Percentiles rank a stretch among this genome's conserved stretches.
Evolutionary conservation across 2,113 vertebrate genomes (phyloP).

Genomic region (Trinectes maculatus): DNA sequence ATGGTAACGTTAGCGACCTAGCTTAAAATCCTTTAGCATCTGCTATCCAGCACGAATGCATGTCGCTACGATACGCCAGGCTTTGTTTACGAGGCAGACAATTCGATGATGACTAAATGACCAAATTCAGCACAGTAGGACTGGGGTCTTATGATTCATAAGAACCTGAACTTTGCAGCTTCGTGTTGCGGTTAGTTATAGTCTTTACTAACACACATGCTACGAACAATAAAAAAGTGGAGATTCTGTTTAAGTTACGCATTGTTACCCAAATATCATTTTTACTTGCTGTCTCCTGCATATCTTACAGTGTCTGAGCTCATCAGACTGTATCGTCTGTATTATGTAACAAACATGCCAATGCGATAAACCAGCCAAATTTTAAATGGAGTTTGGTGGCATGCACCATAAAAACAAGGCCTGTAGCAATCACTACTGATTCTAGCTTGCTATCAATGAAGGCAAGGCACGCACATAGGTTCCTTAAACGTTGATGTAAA

Average conservation of each 20-base stretch:
- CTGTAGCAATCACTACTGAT: background rate
- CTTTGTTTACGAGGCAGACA: background rate
- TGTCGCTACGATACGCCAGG: background rate
- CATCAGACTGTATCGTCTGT: background rate
- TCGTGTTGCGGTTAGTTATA: background rate
- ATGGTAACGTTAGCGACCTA: conserved; percentile 57
- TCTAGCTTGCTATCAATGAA: background rate
- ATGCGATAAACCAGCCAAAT: accelerated
- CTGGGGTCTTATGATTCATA: accelerated
- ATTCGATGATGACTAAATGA: background rate
- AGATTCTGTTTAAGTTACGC: background rate
- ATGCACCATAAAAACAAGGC: conserved; percentile 5
- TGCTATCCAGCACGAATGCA: conserved; percentile 20
- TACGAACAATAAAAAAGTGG: conserved; percentile 45
- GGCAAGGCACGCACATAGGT: background rate
- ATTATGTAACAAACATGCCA: background rate
- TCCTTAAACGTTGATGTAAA: background rate
- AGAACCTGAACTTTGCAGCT: background rate
- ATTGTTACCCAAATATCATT: background rate
- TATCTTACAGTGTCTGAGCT: accelerated
- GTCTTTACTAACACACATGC: too few species aligned
- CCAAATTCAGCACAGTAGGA: accelerated
- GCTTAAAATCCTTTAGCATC: conserved; percentile 23
- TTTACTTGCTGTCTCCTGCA: background rate
- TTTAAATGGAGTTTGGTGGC: conserved; percentile 18